These are phyloP conservation scores for Garra rufa DNA, from an alignment of 2,113 vertebrate species.

Conservation along the genomic window DNA sequence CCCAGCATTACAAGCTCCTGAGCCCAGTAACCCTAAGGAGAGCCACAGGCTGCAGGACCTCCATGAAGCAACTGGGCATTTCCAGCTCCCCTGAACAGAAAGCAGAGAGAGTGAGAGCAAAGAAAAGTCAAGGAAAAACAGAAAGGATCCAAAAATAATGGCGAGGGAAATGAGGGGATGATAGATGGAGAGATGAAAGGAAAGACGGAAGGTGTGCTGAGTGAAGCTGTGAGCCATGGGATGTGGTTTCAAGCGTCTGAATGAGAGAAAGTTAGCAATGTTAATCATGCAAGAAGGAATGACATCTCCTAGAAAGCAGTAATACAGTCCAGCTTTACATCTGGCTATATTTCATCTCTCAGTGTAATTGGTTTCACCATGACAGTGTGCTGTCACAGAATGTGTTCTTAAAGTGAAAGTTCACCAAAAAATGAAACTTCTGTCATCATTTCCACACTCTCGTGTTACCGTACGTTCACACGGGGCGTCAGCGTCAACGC, in stretches of 20 bases:
- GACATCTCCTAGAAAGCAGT: not conserved
- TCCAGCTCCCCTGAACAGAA: constrained; percentile 22
- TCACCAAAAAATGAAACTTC: not conserved
- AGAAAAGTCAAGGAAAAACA: not conserved
- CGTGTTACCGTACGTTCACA: no score
- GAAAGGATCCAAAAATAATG: constrained; percentile 15
- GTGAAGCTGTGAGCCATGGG: constrained; percentile 26
- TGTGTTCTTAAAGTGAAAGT: not conserved
- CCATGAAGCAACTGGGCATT: constrained; percentile 39
- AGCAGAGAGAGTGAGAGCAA: not conserved
- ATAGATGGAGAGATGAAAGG: constrained; percentile 37
- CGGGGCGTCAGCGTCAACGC: no score
- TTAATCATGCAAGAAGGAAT: not conserved
- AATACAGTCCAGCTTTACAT: constrained; percentile 6
- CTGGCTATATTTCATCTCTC: constrained; percentile 22
- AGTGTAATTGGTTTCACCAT: constrained; percentile 26
- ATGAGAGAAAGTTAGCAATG: not conserved
- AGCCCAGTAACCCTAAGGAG: constrained; percentile 31
- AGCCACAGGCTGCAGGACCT: constrained; percentile 46
- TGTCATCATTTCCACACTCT: not conserved
- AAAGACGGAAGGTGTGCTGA: constrained; percentile 53
- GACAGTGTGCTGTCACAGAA: constrained; percentile 21
- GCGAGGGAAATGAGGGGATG: not conserved
- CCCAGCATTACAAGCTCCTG: constrained; percentile 31
- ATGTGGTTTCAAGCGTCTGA: constrained; percentile 31